A percentile compares a stretch with the other conserved stretches of the same genome.
These are phyloP conservation scores for Polyergus mexicanus DNA, from an alignment of 1,140 invertebrate genomes.

Conservation along the genomic window DNA sequence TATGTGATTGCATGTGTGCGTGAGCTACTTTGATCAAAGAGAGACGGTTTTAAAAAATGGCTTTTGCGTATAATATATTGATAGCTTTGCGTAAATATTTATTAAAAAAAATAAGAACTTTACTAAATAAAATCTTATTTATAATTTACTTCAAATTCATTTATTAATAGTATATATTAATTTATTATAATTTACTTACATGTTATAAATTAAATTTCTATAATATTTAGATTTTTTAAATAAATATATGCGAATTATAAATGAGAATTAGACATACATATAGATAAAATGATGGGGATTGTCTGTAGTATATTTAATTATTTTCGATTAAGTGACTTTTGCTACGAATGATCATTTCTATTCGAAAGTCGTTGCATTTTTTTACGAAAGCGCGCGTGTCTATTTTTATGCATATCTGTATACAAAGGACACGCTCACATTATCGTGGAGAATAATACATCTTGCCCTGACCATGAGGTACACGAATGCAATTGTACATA, in stretches of 20 bases:
- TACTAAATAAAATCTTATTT: background rate
- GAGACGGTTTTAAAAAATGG: background rate
- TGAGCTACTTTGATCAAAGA: conserved; percentile 6
- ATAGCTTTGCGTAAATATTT: background rate
- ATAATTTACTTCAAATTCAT: too few relatives aligned
- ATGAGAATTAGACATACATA: too few relatives aligned
- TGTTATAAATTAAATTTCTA: too few relatives aligned
- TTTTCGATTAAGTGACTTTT: background rate
- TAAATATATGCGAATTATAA: too few relatives aligned
- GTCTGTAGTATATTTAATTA: background rate
- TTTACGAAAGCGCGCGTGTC: conserved; percentile 22
- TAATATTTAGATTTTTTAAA: too few relatives aligned
- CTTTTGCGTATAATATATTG: background rate
- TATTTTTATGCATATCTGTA: conserved; percentile 19
- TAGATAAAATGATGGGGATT: background rate
- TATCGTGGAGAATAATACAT: conserved; percentile 67
- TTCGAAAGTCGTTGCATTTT: conserved; percentile 24
- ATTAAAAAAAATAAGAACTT: background rate
- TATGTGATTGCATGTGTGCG: too few relatives aligned
- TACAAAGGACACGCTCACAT: conserved; percentile 60
- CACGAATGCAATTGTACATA: conserved; percentile 65
- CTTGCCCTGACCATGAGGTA: conserved; percentile 68
- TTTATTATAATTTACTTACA: too few relatives aligned
- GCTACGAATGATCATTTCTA: background rate
- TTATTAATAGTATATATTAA: too few relatives aligned